phyloP scores from a whole-genome alignment of 2,888 invertebrate genomes.

The Idaea dimidiata region DNA sequence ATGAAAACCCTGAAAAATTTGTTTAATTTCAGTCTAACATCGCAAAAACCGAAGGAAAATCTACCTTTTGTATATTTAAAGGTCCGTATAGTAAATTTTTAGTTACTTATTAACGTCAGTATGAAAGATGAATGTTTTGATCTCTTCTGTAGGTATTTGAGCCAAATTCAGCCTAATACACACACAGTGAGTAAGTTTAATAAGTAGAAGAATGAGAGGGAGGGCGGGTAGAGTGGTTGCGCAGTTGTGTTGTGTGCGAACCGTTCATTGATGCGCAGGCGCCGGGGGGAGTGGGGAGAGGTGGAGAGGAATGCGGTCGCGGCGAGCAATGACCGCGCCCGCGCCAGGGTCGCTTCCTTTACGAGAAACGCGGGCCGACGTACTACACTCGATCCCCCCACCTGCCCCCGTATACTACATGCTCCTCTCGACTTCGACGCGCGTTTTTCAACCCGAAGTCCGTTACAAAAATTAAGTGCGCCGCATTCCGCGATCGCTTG shows the following conservation, averaged over 20 bases:
- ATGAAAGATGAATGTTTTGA: background rate
- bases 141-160: background rate
- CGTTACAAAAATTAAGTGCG: conserved; percentile 80
- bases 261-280: conserved; percentile 79
- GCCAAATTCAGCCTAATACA: background rate
- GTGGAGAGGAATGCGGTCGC: conserved; percentile 76
- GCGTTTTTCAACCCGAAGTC: conserved; percentile 76
- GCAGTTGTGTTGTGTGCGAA: conserved; percentile 65
- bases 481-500: conserved; percentile 71
- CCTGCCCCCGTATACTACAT: conserved; percentile 65
- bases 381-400: conserved; percentile 69
- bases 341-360: conserved; percentile 81
- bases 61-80: background rate
- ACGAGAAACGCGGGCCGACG: conserved; percentile 74
- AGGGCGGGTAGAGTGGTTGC: conserved; percentile 54
- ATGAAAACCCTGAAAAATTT: too few species aligned
- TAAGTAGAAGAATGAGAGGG: conserved; percentile 54
- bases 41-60: too few species aligned
- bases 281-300: conserved; percentile 57
- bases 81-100: background rate
- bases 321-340: conserved; percentile 80
- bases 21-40: too few species aligned
- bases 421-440: conserved; percentile 63
- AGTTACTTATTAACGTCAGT: background rate
- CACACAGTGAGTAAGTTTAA: conserved; percentile 8